Evolutionary conservation across 2,888 invertebrate species (phyloP), one percentile per base, ranked within the genome.

Genomic region (Apocheima hispidaria): DNA sequence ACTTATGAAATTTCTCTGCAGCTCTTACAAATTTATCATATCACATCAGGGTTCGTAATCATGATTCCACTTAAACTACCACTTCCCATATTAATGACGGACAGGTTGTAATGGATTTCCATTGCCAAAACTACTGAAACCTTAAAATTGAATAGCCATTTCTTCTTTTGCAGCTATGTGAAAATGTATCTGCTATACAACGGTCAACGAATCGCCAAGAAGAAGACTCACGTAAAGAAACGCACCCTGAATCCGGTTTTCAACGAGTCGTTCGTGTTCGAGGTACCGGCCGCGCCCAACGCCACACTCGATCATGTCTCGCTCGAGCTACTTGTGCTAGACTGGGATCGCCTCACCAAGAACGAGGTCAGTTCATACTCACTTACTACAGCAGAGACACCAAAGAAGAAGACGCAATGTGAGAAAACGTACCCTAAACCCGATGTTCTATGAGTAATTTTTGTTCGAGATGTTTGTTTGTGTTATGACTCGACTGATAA

Each of bases 221-320:
- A 99, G 95, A 99, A 99, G 94, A 99, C 99, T 0, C 99, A 99
- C 87, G 99, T 99, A 49, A 99, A 99, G 94, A 99, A 99, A 88
- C 95, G 99, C 58, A 99, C 99, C 0, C 93, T 99, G 74, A 98
- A 98, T 93, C 99, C 99, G 0, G 99, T 99, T 57, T 99, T 99
- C 94, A 99, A 99, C 93, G 99, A 99, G 92, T 98, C 98, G 54
- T 99, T 99, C 90, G 97, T 98, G 55, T 99, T 99, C 86, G 99
- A 99, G 79, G 97, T 99, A 70, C 99, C 98, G 16, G 95, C 96
- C 49, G 94, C 92, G 20, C 91, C 92, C 93, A 83, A 93, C 91
- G 97, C 96, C 71, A 95, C 96, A 12, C 94, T 98, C 69, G 96
- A 96, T 78, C 96, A 96, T 82, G 96, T 98, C 70, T 96, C 97